Conservation (phyloP, 2,888 invertebrate species). For the Stramonita haemastoma region DNA sequence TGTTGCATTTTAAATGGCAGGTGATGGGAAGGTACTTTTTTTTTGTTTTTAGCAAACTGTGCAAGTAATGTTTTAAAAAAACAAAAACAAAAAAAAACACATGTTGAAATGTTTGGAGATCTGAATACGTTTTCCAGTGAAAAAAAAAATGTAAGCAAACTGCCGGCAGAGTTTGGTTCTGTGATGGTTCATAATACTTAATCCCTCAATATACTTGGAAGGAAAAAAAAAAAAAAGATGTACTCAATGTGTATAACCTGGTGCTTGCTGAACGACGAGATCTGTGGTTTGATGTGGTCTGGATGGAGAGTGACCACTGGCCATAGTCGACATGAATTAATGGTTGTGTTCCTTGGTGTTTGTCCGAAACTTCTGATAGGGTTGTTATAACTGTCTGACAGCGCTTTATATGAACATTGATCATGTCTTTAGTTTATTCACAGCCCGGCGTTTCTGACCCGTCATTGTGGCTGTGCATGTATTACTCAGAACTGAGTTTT, state of each 20-base stretch:
- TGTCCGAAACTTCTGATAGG: neutral
- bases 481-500: slow-evolving; percentile 13
- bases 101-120: neutral
- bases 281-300: neutral
- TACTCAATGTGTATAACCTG: slow-evolving; percentile 14
- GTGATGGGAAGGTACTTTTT: neutral
- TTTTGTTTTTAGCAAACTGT: neutral
- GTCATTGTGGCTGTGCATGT: neutral
- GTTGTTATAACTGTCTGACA: neutral
- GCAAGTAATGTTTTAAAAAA: neutral
- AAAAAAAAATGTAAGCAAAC: neutral
- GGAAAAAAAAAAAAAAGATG: neutral
- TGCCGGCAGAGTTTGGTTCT: neutral
- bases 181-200: neutral
- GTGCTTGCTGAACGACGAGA: slow-evolving; percentile 20
- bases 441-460: neutral
- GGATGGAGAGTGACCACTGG: neutral
- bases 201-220: neutral
- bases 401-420: neutral
- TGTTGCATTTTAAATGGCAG: neutral
- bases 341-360: neutral
- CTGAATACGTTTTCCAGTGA: neutral
- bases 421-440: neutral
- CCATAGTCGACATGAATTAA: neutral
- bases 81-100: neutral